phyloP scores from a whole-genome alignment of 2,113 vertebrate genomes.

The Ranitomeya variabilis region DNA sequence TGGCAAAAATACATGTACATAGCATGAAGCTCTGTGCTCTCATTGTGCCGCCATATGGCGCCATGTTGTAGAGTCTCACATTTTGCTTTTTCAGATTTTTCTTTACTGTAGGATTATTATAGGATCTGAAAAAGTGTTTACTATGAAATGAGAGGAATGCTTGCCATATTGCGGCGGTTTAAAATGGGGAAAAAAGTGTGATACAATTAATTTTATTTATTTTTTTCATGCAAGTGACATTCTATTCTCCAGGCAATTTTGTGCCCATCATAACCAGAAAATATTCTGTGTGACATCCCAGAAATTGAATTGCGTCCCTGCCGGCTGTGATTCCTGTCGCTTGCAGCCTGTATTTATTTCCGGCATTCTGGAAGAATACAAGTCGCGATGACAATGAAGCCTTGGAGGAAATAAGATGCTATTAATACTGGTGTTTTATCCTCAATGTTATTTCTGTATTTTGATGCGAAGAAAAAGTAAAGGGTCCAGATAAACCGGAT shows the following conservation, averaged over 20 bases:
- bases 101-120: no score
- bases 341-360: slow-evolving; percentile 26
- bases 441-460: background rate
- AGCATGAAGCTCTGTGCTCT: no score
- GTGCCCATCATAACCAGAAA: background rate
- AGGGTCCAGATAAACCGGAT: slow-evolving; percentile 29
- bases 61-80: no score
- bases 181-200: background rate
- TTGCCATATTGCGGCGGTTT: background rate
- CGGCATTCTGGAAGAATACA: background rate
- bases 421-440: background rate
- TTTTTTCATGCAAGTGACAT: background rate
- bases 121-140: no score
- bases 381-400: background rate
- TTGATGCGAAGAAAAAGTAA: background rate
- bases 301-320: background rate
- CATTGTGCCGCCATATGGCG: no score
- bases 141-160: no score
- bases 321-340: background rate
- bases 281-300: background rate
- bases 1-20: no score
- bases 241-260: background rate
- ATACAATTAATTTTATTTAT: background rate
- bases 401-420: background rate
- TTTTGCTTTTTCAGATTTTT: no score